phyloP scores from a whole-genome alignment of 53 echinoderm and acorn worm genomes.

The Echinometra lucunter region DNA sequence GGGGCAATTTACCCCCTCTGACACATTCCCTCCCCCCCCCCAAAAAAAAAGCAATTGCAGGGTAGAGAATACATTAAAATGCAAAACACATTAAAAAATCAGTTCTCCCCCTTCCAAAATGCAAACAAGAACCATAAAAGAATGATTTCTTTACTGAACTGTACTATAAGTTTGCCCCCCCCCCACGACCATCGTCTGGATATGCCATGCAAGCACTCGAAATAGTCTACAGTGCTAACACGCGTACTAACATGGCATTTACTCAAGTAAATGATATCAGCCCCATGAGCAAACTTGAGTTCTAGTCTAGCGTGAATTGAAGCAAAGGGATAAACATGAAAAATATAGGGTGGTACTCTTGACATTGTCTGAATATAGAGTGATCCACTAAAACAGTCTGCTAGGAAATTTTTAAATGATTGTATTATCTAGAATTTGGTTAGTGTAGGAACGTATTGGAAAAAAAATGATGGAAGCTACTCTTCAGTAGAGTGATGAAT shows the following conservation, averaged over 20 bases:
- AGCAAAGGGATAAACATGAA: neutral
- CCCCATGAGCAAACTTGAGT: neutral
- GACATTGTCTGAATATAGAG: neutral
- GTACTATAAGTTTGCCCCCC: no score
- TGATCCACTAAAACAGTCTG: neutral
- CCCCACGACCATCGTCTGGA: no score
- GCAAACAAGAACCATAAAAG: no score
- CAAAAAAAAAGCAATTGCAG: no score
- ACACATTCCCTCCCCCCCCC: no score
- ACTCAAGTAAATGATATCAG: neutral
- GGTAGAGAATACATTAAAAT: no score
- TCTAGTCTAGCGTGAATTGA: neutral
- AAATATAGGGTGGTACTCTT: neutral
- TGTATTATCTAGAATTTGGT: neutral
- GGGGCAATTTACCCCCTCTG: no score
- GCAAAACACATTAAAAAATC: no score
- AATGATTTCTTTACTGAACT: no score
- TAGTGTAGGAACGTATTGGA: neutral
- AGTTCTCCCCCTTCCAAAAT: no score
- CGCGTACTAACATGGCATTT: constrained; percentile 38
- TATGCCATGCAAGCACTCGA: neutral
- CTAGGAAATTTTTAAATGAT: neutral
- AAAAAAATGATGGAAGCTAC: neutral
- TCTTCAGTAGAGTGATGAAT: neutral
- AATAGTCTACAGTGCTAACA: neutral